Base-by-base conservation (phyloP, 1,140 invertebrate species). In the Nixonia krombeini region DNA sequence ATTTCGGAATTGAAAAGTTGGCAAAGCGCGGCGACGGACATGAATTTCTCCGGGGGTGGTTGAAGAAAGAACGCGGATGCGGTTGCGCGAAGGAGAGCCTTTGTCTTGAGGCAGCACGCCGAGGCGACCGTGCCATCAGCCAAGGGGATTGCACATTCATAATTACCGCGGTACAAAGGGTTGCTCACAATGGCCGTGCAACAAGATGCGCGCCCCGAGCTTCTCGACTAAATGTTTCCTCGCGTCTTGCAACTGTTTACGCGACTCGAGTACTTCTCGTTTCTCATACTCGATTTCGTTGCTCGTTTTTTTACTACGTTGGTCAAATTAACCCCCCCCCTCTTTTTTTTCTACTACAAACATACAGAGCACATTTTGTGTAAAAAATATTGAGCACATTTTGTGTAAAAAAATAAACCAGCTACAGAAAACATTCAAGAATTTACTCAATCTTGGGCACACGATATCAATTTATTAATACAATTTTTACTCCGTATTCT, bases 21-120 rank as follows among this genome's bases (percentile, higher is more conserved):
- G 50, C 58, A 56, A 55, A 59, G 55, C 49, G 55, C 56, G 45
- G 35, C 45, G 40, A 41, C 38, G 9, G 7, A 17, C 26, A 44
- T 58, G n/a, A 31, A 50, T 50, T 26, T 45, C 26, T 37, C 49
- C 35, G n/a, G 42, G 35, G 4, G 12, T 12, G 46, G 21, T 31
- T 26, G 52, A 56, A 35, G 45, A 25, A 47, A 49, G 26, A 31
- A 17, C 12, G 33, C 47, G n/a, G 51, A 38, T 26, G 41, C 29
- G 41, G 42, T 57, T 65, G 51, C 70, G 21, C 33, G 61, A 53
- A 53, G 59, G 58, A 68, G 58, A 63, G 70, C 72, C 77, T 79
- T 80, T 79, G 77, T 79, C 74, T 78, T 73, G 71, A 75, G 76
- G 75, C 64, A 77, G 75, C 64, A 58, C 65, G 59, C 62, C 53